Percentiles rank a stretch among this genome's conserved stretches.
Evolutionary conservation across 2,113 vertebrate genomes (phyloP).

Genomic region (Psammodynastes pulverulentus): DNA sequence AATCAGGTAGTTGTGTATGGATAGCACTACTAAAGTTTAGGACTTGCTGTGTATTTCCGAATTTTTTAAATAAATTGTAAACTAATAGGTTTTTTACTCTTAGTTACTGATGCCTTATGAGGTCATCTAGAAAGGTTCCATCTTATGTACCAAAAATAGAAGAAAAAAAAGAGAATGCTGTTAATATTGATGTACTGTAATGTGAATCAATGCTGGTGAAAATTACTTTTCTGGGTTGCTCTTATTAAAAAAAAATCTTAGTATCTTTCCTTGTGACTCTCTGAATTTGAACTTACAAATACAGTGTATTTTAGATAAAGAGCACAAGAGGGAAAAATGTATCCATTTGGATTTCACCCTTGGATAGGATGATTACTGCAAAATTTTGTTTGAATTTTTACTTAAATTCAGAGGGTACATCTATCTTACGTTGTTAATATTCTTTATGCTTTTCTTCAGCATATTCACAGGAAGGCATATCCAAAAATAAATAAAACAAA

Average conservation of each 20-base stretch:
- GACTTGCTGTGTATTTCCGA: conserved; percentile 76
- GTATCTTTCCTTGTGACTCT: conserved; percentile 79
- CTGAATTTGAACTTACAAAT: conserved; percentile 70
- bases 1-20: conserved; percentile 68
- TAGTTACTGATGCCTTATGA: conserved; percentile 78
- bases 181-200: conserved; percentile 80
- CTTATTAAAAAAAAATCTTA: conserved; percentile 75
- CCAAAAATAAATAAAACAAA: neutral
- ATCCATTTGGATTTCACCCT: conserved; percentile 61
- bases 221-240: conserved; percentile 65
- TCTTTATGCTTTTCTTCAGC: neutral
- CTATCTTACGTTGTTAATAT: neutral
- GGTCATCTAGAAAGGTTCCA: conserved; percentile 75
- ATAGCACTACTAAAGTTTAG: conserved; percentile 80
- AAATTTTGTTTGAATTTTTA: conserved; percentile 47
- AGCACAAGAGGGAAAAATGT: conserved; percentile 63
- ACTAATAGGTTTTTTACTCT: conserved; percentile 79
- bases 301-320: conserved; percentile 50
- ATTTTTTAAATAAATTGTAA: conserved; percentile 77
- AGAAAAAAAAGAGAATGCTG: conserved; percentile 74
- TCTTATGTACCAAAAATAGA: conserved; percentile 81
- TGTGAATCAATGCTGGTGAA: conserved; percentile 78
- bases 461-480: neutral
- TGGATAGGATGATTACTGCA: conserved; percentile 51
- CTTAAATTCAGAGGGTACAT: neutral